Percentiles rank a stretch among this genome's conserved stretches.
Evolutionary conservation across 1,140 invertebrate genomes (phyloP).

Genomic region (Eciton burchellii): DNA sequence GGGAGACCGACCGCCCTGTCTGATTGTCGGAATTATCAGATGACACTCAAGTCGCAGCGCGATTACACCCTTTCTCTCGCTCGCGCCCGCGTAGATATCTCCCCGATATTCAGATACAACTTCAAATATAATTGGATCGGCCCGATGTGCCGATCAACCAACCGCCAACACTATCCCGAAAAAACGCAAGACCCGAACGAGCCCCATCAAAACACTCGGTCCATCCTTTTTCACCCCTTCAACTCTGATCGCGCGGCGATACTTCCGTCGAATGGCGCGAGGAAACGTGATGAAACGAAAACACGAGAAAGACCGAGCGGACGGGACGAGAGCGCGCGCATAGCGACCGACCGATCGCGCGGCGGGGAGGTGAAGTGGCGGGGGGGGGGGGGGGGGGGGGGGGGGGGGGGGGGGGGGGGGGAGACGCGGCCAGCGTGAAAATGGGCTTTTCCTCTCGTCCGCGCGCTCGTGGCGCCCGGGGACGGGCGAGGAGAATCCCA

Average conservation of each 20-base stretch:
- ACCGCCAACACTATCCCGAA: no score
- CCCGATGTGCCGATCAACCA: no score
- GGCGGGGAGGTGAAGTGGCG: no score
- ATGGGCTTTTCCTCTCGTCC: slow-evolving; percentile 57
- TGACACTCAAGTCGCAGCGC: no score
- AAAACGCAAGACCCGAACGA: neutral
- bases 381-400: no score
- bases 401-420: no score
- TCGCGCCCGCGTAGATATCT: no score
- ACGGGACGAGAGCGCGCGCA: neutral
- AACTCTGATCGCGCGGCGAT: slow-evolving; percentile 14
- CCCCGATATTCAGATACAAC: no score
- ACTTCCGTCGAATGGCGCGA: slow-evolving; percentile 33
- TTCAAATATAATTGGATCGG: no score
- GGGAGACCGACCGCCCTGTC: no score
- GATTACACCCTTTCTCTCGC: no score
- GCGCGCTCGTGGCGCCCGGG: slow-evolving; percentile 19
- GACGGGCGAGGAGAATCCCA: slow-evolving; percentile 59
- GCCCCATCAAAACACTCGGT: slow-evolving; percentile 20
- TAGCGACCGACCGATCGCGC: slow-evolving; percentile 34
- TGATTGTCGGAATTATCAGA: no score
- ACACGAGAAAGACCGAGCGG: slow-evolving; percentile 16
- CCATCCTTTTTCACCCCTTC: slow-evolving; percentile 22
- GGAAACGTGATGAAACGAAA: slow-evolving; percentile 48
- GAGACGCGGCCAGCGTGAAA: slow-evolving; percentile 9